phyloP scores from a whole-genome alignment of 1,140 invertebrate genomes.

The Eumaeus atala region DNA sequence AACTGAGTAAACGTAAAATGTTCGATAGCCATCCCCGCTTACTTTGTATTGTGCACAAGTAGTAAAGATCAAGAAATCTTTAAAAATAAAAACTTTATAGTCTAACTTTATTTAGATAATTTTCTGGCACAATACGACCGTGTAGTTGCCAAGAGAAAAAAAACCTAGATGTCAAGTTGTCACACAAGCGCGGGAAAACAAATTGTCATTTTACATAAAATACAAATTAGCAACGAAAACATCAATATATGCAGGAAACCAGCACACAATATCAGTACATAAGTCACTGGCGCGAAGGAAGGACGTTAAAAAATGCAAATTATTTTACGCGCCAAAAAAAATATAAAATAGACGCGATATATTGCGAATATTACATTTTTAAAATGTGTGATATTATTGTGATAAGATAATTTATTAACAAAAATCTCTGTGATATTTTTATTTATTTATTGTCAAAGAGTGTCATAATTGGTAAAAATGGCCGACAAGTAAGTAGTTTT shows the following conservation, averaged over 20 bases:
- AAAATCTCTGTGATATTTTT: constrained; percentile 48
- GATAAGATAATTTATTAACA: constrained; percentile 19
- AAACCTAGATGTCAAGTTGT: not conserved
- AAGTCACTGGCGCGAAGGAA: constrained; percentile 20
- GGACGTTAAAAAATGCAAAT: constrained; percentile 26
- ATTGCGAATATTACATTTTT: constrained; percentile 15
- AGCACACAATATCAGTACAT: constrained; percentile 24
- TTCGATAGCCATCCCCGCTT: too few relatives aligned
- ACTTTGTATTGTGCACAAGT: too few relatives aligned
- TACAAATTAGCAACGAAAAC: constrained; percentile 5
- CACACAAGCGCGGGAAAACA: not conserved
- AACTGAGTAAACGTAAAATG: too few relatives aligned
- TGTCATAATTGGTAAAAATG: constrained; percentile 31
- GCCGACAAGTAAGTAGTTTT: constrained; percentile 44
- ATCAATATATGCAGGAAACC: constrained; percentile 24
- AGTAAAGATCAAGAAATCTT: too few relatives aligned
- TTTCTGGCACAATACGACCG: too few relatives aligned
- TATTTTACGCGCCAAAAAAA: constrained; percentile 13
- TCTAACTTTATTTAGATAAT: too few relatives aligned
- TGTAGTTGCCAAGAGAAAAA: not conserved
- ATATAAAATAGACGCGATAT: not conserved
- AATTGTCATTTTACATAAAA: constrained; percentile 3
- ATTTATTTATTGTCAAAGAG: constrained; percentile 23
- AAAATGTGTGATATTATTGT: constrained; percentile 21
- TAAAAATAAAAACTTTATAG: too few relatives aligned